These are phyloP conservation scores for Cyprinodon variegatus DNA, from an alignment of 2,113 vertebrate genomes.

Conservation along the genomic window DNA sequence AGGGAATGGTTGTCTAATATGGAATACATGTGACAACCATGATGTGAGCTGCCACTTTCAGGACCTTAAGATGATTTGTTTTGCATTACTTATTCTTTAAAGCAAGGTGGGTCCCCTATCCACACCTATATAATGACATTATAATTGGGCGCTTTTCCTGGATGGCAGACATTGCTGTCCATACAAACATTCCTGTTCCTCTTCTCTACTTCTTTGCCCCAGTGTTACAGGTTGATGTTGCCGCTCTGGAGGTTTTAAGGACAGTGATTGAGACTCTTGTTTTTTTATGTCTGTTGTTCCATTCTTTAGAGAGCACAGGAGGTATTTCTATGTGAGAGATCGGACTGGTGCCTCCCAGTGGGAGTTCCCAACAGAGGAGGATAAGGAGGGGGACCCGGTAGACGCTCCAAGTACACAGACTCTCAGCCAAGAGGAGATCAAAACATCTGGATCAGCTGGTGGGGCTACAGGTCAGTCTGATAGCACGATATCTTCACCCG, in stretches of 20 bases:
- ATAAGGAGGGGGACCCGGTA: constrained; percentile 80
- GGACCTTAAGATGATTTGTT: constrained; percentile 69
- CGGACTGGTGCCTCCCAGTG: constrained; percentile 94
- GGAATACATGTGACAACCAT: constrained; percentile 71
- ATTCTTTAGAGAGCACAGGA: constrained; percentile 98
- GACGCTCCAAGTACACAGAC: constrained; percentile 67
- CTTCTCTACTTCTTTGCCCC: constrained; percentile 57
- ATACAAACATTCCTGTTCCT: constrained; percentile 56
- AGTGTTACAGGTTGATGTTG: constrained; percentile 67
- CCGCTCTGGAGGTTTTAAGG: constrained; percentile 52
- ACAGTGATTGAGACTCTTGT: constrained; percentile 66
- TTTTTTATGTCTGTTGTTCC: constrained; percentile 91
- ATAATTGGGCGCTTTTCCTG: constrained; percentile 70
- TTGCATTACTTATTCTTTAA: constrained; percentile 69
- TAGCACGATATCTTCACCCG: not conserved
- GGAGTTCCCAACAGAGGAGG: constrained; percentile 95
- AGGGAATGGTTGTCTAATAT: constrained; percentile 72
- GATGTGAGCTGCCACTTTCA: constrained; percentile 70
- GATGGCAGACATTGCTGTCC: constrained; percentile 67
- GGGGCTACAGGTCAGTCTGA: constrained; percentile 43
- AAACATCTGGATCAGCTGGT: constrained; percentile 31
- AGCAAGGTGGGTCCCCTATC: constrained; percentile 81
- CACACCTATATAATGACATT: constrained; percentile 59
- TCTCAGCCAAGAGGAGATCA: constrained; percentile 66
- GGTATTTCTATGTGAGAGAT: constrained; percentile 99